A percentile compares a stretch with the other conserved stretches of the same genome.
These are phyloP conservation scores for Epinephelus moara DNA, from an alignment of 2,113 vertebrate species.

Conservation along the genomic window DNA sequence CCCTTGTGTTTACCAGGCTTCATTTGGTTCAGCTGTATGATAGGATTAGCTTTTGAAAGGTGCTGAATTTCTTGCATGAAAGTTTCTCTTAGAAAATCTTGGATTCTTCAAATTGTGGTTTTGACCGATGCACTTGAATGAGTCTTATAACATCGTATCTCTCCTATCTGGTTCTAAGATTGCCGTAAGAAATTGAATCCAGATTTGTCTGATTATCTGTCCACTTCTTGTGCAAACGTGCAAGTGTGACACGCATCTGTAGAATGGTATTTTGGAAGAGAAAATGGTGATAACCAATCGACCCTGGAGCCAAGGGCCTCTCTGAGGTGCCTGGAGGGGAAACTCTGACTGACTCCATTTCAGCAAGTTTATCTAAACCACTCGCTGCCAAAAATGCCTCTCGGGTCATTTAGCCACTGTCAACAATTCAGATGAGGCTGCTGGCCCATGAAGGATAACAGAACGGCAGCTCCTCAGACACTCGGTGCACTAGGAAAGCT, in stretches of 20 bases:
- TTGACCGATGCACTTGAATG: background rate
- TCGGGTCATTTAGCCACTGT: constrained; percentile 76
- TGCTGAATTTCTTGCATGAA: background rate
- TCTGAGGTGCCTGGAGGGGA: constrained; percentile 36
- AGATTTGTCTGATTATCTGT: background rate
- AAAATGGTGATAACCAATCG: constrained; percentile 46
- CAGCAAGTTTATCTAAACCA: constrained; percentile 65
- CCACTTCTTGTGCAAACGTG: constrained; percentile 9
- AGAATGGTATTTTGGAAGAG: constrained; percentile 24
- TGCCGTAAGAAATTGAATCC: constrained; percentile 11
- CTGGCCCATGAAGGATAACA: constrained; percentile 67
- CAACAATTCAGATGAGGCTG: constrained; percentile 71
- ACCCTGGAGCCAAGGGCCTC: constrained; percentile 22
- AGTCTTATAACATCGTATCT: background rate
- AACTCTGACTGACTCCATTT: constrained; percentile 59
- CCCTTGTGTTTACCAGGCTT: background rate
- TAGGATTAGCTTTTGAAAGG: background rate
- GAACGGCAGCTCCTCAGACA: constrained; percentile 43
- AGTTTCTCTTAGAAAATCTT: background rate
- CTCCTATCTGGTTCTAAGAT: background rate
- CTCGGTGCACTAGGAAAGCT: constrained; percentile 12
- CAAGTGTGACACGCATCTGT: constrained; percentile 3
- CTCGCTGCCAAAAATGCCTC: constrained; percentile 63
- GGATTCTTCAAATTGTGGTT: constrained; percentile 3
- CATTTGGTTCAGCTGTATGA: constrained; percentile 1